These are phyloP conservation scores for Drosophila emarginata DNA, from an alignment of 2,888 invertebrate species.

Conservation along the genomic window DNA sequence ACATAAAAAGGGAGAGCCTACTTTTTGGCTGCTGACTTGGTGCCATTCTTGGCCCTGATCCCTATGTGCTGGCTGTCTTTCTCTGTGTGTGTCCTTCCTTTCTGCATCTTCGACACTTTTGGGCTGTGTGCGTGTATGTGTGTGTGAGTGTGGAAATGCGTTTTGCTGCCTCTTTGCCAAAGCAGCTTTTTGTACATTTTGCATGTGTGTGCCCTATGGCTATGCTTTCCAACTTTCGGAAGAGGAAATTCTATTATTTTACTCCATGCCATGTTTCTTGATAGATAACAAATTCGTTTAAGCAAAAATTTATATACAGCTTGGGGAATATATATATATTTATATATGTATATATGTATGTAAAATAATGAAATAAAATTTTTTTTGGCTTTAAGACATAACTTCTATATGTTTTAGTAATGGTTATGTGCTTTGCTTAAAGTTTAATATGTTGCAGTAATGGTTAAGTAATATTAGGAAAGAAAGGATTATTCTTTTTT, in stretches of 20 bases:
- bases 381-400: neutral
- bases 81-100: constrained; percentile 23
- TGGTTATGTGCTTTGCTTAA: too few species aligned
- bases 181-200: constrained; percentile 15
- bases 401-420: neutral
- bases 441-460: too few species aligned
- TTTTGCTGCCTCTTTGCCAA: constrained; percentile 29
- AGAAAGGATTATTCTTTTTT: too few species aligned
- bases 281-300: constrained; percentile 49
- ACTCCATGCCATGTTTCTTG: constrained; percentile 37
- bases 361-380: neutral
- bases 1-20: constrained; percentile 15
- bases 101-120: constrained; percentile 47
- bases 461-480: too few species aligned
- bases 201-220: constrained; percentile 27
- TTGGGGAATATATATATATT: constrained; percentile 5
- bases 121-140: constrained; percentile 18
- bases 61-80: constrained; percentile 6
- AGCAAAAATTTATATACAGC: constrained; percentile 29
- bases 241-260: constrained; percentile 42
- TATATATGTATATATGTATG: neutral
- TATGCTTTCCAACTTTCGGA: constrained; percentile 17
- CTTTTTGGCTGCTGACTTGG: constrained; percentile 35
- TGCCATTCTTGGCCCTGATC: constrained; percentile 19
- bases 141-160: constrained; percentile 27